Conservation (phyloP, 2,797 vertebrate genomes). For the Rhabdomys pumilio region DNA sequence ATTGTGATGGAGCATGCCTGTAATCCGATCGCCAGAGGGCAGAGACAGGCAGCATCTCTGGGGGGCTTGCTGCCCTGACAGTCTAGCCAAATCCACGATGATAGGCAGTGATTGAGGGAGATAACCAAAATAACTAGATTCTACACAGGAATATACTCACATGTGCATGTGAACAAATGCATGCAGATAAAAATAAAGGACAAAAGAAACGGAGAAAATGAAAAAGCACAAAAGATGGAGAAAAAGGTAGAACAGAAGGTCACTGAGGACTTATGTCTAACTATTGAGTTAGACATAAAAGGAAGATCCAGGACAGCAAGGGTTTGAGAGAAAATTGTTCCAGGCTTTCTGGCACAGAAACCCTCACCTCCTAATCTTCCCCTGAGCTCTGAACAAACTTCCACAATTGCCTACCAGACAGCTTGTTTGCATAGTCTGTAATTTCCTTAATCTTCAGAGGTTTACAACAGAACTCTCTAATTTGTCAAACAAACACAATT, state of each 20-base stretch:
- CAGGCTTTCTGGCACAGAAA: background rate
- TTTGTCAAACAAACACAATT: constrained; percentile 53
- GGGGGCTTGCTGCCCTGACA: background rate
- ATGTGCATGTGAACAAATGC: background rate
- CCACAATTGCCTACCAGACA: background rate
- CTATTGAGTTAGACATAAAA: background rate
- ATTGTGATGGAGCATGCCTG: background rate
- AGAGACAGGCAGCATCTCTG: background rate
- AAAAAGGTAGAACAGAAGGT: background rate
- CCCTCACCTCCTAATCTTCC: background rate
- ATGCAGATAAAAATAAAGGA: background rate
- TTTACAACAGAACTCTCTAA: constrained; percentile 45
- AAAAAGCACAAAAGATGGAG: background rate
- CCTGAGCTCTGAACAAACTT: constrained; percentile 36
- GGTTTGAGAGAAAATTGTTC: constrained; percentile 21
- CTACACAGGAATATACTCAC: background rate
- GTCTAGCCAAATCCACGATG: background rate
- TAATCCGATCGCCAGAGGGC: background rate
- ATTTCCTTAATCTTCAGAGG: constrained; percentile 52
- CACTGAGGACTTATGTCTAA: background rate
- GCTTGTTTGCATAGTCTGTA: constrained; percentile 36
- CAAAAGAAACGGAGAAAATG: background rate
- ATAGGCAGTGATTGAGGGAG: background rate
- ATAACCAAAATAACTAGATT: background rate
- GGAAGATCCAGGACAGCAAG: background rate